Percentiles rank a stretch among this genome's conserved stretches.
Evolutionary conservation across 2,888 invertebrate genomes (phyloP).

Genomic region (Synergus umbraculus): DNA sequence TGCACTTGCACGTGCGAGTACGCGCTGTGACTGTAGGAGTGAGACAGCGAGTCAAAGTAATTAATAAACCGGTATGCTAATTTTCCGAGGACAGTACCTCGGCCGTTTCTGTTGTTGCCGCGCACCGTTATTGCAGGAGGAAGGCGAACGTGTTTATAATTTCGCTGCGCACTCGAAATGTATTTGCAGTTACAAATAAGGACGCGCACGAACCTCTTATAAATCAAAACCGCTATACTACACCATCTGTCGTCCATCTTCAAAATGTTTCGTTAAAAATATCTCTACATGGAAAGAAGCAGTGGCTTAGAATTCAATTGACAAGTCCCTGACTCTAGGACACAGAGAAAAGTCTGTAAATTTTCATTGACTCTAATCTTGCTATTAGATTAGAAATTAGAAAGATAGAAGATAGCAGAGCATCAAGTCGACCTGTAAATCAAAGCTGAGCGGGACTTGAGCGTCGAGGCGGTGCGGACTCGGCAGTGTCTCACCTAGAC

Average conservation of each 20-base stretch:
- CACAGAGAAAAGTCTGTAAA: too few species aligned
- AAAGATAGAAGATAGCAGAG: background rate
- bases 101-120: constrained; percentile 56
- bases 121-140: constrained; percentile 47
- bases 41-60: constrained; percentile 54
- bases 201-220: constrained; percentile 45
- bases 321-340: too few species aligned
- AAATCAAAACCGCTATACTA: constrained; percentile 43
- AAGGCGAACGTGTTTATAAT: constrained; percentile 48
- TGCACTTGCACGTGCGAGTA: constrained; percentile 23
- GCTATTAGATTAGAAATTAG: too few species aligned
- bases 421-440: background rate
- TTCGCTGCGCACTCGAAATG: constrained; percentile 30
- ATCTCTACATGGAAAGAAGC: background rate
- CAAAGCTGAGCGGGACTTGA: background rate
- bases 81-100: constrained; percentile 62
- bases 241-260: constrained; percentile 8
- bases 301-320: too few species aligned
- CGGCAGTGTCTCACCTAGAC: constrained; percentile 41
- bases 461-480: constrained; percentile 4
- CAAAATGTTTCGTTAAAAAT: background rate
- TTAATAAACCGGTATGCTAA: constrained; percentile 73
- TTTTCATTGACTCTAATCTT: background rate
- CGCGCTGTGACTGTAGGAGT: constrained; percentile 5
- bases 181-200: constrained; percentile 33